phyloP scores from a whole-genome alignment of 2,113 vertebrate genomes.

The Ginglymostoma cirratum region DNA sequence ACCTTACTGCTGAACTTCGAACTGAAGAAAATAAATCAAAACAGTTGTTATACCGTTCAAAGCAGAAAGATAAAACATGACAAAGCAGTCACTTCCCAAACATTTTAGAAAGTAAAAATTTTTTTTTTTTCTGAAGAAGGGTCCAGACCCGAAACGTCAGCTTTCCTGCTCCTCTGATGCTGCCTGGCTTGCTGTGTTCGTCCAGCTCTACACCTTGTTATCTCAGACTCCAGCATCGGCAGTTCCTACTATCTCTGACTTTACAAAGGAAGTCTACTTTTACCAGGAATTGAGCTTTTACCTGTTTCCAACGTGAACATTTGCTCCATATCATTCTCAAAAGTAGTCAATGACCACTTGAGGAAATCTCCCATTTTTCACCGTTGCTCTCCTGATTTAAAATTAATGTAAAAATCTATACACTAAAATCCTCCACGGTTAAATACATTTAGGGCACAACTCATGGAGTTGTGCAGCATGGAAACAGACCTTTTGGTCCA shows the following conservation, averaged over 20 bases:
- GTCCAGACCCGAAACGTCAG: no score
- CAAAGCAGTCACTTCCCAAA: not conserved
- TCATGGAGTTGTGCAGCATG: no score
- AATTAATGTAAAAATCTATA: not conserved
- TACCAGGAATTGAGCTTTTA: no score
- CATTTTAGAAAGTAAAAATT: not conserved
- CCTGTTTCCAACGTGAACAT: not conserved
- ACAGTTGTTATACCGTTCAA: not conserved
- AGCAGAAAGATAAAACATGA: not conserved
- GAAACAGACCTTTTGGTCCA: no score
- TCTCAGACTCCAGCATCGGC: no score
- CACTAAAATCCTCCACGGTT: not conserved
- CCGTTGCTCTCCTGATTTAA: not conserved
- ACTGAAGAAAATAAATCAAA: constrained; percentile 53
- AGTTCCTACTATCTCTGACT: no score
- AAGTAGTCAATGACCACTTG: not conserved
- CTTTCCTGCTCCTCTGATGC: no score
- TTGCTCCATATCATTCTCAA: not conserved
- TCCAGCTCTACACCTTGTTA: no score
- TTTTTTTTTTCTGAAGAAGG: no score
- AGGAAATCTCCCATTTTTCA: not conserved
- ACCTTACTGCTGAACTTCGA: constrained; percentile 98
- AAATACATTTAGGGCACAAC: not conserved
- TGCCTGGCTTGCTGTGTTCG: no score
- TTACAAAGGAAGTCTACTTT: no score